Evolutionary conservation across 2,888 invertebrate genomes (phyloP).

Genomic region (Adelphocoris suturalis): DNA sequence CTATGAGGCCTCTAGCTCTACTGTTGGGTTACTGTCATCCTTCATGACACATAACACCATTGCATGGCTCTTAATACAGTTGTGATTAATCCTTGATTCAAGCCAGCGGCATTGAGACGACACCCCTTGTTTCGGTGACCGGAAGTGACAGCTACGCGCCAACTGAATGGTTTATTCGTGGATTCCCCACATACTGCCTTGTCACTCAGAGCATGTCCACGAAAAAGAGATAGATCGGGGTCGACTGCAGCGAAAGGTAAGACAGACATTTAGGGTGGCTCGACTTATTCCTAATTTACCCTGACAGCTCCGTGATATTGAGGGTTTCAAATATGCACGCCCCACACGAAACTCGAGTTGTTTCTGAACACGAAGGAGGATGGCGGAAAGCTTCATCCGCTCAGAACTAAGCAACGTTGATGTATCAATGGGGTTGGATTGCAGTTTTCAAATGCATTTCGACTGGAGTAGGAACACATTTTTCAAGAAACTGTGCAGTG

Average conservation of each 20-base stretch:
- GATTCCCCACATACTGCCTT: conserved; percentile 15
- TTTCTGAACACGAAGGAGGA: neutral
- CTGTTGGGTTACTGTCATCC: neutral
- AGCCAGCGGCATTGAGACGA: neutral
- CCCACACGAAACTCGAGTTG: neutral
- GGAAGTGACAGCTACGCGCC: neutral
- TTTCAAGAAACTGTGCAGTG: too few species aligned
- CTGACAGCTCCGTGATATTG: conserved; percentile 25
- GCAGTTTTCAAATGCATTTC: too few species aligned
- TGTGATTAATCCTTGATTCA: conserved; percentile 8
- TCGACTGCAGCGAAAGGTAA: neutral
- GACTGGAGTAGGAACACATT: too few species aligned
- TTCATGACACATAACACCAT: neutral
- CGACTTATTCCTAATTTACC: conserved; percentile 16
- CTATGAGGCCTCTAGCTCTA: too few species aligned
- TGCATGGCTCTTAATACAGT: neutral
- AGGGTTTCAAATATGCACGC: neutral
- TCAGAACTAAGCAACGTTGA: neutral
- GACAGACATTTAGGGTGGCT: conserved; percentile 4
- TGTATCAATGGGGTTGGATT: neutral
- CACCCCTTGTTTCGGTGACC: neutral
- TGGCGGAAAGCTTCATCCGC: neutral
- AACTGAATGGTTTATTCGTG: conserved; percentile 7
- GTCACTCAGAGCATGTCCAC: conserved; percentile 19
- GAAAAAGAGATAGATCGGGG: conserved; percentile 20